A percentile compares a stretch with the other conserved stretches of the same genome.
phyloP scores from a whole-genome alignment of 2,113 vertebrate genomes.

The Gila orcuttii region DNA sequence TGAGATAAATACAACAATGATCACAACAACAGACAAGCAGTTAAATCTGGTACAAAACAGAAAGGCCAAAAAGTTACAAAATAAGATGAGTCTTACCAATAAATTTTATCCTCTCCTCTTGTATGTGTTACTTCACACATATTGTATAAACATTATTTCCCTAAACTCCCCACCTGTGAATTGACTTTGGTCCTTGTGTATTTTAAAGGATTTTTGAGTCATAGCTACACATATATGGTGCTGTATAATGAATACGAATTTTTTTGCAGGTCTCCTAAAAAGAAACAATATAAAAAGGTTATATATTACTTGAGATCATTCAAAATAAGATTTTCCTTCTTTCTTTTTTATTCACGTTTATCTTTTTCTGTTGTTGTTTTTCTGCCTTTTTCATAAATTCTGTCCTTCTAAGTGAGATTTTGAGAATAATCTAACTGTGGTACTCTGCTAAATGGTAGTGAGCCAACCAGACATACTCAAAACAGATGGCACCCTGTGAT shows the following conservation, averaged over 20 bases:
- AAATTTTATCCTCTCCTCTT: neutral
- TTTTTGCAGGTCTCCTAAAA: neutral
- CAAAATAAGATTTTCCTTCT: neutral
- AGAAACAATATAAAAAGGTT: neutral
- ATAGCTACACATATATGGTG: neutral
- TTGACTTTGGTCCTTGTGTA: neutral
- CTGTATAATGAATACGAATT: neutral
- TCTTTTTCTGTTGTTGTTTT: neutral
- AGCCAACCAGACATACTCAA: constrained; percentile 72
- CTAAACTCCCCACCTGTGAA: constrained; percentile 6
- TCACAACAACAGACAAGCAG: neutral
- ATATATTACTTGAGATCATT: neutral
- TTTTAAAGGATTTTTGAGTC: neutral
- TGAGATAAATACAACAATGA: neutral
- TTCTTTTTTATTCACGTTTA: neutral
- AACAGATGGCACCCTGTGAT: constrained; percentile 77
- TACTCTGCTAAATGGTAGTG: constrained; percentile 76
- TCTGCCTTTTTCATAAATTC: constrained; percentile 7
- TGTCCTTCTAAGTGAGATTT: constrained; percentile 59
- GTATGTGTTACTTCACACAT: neutral
- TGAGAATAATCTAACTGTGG: constrained; percentile 72
- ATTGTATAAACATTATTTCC: neutral
- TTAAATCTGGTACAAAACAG: neutral
- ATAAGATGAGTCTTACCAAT: neutral
- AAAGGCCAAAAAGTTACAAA: neutral